Evolutionary conservation across 2,888 invertebrate species (phyloP).

Genomic region (Drosophila pegasa): DNA sequence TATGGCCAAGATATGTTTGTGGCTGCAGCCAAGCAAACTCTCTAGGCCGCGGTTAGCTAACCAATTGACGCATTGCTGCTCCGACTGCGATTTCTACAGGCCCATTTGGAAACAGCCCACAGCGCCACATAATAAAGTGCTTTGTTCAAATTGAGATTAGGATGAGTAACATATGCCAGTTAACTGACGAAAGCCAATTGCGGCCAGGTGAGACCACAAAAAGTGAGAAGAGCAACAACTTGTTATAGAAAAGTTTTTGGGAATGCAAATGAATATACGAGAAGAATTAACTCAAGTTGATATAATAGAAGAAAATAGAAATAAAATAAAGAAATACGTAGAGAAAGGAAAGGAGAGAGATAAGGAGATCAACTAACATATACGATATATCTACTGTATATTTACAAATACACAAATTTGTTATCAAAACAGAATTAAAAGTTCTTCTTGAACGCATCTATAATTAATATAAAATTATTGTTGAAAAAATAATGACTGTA

Average conservation of each 20-base stretch:
- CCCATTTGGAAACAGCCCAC: constrained; percentile 34
- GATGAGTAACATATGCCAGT: constrained; percentile 16
- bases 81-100: constrained; percentile 32
- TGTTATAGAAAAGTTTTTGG: not conserved
- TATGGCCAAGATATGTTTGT: constrained; percentile 21
- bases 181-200: not conserved
- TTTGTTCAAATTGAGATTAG: constrained; percentile 35
- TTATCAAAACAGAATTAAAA: too few relatives aligned
- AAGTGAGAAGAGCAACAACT: too few relatives aligned
- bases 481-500: too few relatives aligned
- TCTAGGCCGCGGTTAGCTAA: constrained; percentile 47
- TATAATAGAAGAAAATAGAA: not conserved
- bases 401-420: too few relatives aligned
- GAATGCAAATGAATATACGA: too few relatives aligned
- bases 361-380: too few relatives aligned
- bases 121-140: constrained; percentile 31
- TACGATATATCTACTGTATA: too few relatives aligned
- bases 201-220: not conserved
- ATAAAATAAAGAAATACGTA: too few relatives aligned
- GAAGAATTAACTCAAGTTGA: too few relatives aligned
- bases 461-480: too few relatives aligned
- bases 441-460: too few relatives aligned
- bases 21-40: constrained; percentile 21
- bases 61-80: constrained; percentile 31
- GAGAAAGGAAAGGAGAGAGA: too few relatives aligned